Evolutionary conservation across 2,113 vertebrate species (phyloP).

Genomic region (Brienomyrus longianalis): DNA sequence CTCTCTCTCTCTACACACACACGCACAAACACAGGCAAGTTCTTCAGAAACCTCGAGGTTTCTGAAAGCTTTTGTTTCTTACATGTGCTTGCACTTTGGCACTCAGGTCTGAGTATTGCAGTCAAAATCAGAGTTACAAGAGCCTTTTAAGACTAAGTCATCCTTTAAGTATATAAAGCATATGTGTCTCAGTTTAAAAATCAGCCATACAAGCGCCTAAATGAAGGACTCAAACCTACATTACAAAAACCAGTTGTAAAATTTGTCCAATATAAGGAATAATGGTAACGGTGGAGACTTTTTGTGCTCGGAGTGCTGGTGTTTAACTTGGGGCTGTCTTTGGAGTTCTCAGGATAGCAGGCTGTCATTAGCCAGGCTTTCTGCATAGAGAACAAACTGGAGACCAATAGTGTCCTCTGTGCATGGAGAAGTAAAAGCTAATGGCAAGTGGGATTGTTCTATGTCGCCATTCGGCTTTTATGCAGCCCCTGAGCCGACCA

Average conservation of each 20-base stretch:
- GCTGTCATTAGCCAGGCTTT: not conserved
- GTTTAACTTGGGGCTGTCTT: not conserved
- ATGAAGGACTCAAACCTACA: not conserved
- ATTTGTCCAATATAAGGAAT: not conserved
- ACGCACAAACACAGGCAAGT: not conserved
- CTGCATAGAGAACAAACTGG: not conserved
- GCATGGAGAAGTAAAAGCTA: not conserved
- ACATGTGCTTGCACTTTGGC: not conserved
- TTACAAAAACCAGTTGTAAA: not conserved
- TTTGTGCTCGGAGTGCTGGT: not conserved
- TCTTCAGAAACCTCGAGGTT: not conserved
- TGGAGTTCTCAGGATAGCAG: not conserved
- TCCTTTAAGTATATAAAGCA: not conserved
- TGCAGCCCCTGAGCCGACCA: not conserved
- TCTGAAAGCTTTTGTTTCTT: not conserved
- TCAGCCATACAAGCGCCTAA: not conserved
- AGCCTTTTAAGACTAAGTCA: not conserved
- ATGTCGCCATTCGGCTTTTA: not conserved
- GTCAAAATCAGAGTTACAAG: not conserved
- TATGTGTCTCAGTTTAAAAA: not conserved
- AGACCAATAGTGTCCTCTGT: not conserved
- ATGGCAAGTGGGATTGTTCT: not conserved
- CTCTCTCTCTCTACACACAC: not conserved
- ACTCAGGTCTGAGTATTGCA: not conserved
- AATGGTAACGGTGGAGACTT: not conserved